Base-by-base conservation (phyloP, 2,888 invertebrate genomes). In the Glomeris marginata region DNA sequence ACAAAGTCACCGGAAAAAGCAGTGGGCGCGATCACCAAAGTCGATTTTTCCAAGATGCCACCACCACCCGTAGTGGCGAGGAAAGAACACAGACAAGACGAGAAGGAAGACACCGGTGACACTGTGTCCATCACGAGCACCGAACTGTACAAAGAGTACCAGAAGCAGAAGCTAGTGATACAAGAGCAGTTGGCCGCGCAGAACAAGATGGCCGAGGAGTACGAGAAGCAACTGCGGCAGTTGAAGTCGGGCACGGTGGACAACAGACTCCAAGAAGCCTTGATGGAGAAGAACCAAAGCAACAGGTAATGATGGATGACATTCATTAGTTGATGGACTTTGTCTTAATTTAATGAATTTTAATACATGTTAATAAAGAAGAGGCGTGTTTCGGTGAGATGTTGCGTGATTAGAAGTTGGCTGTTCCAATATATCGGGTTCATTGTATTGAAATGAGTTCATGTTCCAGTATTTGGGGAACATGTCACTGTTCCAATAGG, bases 91-190 rank as follows among this genome's bases (percentile, higher is more conserved):
- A 3, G 45, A 44, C 16, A n/a, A n/a, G 28, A 28, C 28, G 28
- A 28, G 4, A 28, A 28, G 28, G 28, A 5, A 45, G 49, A 2
- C 33, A 50, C 1, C 61, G 63, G 4, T 62, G 75, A 54, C 15
- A 10, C 41, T 3, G 45, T 15, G 16, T 13, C 33, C 16, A 15
- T 21, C 28, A 15, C 13, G n/a, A 41, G 36, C n/a, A 76, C 82
- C 44, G 84, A 85, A 62, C 67, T 85, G 51, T 74, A 83, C 59
- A 82, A 81, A 61, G 84, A 85, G 63, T 86, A 81, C 63, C 84
- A 85, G 65, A 77, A 79, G 57, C 80, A 81, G 60, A 82, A 81
- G 61, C 80, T 80, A 64, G 75, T 77, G 55, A 63, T 75, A 50
- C 75, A 76, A 60, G 75, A 76, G 56, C 72, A 74, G 34, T 63